phyloP scores from a whole-genome alignment of 2,888 invertebrate genomes.

The Pristionchus exspectatus region DNA sequence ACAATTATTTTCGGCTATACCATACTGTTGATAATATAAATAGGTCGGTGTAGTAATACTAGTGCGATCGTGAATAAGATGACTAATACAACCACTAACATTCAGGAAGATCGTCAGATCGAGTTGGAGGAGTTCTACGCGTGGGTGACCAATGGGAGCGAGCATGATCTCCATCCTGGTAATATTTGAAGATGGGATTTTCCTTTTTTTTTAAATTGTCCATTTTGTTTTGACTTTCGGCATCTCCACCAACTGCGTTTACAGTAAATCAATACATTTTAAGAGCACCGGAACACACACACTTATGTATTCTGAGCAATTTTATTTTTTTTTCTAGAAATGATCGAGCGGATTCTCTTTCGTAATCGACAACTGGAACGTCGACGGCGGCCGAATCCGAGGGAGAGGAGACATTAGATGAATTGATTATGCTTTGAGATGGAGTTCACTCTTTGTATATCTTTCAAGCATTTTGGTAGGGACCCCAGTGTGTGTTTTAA shows the following conservation, averaged over 20 bases:
- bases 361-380: conserved; percentile 21
- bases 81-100: background rate
- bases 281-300: background rate
- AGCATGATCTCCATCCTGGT: conserved; percentile 10
- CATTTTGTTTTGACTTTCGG: background rate
- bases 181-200: background rate
- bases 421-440: background rate
- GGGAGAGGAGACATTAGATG: conserved; percentile 13
- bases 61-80: background rate
- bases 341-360: conserved; percentile 45
- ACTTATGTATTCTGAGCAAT: too few species aligned
- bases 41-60: too few species aligned
- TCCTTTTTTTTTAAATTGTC: background rate
- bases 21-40: too few species aligned
- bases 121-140: conserved; percentile 54
- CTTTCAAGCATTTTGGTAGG: too few species aligned
- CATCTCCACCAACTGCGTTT: background rate
- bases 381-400: background rate
- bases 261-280: background rate
- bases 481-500: too few species aligned
- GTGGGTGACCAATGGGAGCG: conserved; percentile 49
- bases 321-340: background rate
- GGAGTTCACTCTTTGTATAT: too few species aligned
- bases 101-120: conserved; percentile 24
- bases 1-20: too few species aligned